These are phyloP conservation scores for Ploceus nigricollis DNA, from an alignment of 2,113 vertebrate species.

Conservation along the genomic window DNA sequence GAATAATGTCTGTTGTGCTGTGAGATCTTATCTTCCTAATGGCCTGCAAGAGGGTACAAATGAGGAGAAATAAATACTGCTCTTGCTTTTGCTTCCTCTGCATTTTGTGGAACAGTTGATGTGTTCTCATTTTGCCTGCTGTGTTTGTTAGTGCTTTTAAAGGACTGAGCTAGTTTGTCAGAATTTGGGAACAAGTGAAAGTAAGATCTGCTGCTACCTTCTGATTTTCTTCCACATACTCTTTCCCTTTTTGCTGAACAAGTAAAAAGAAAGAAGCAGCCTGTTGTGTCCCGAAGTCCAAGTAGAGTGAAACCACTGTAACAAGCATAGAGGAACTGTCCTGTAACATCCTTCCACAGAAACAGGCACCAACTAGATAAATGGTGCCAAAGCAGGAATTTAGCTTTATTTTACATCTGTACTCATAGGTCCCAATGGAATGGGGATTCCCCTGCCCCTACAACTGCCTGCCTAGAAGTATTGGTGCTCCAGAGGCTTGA, in stretches of 20 bases:
- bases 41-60: conserved; percentile 39
- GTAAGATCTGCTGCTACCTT: not conserved
- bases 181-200: not conserved
- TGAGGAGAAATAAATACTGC: conserved; percentile 22
- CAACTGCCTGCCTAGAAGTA: not conserved
- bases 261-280: not conserved
- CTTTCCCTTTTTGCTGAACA: not conserved
- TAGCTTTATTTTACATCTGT: not conserved
- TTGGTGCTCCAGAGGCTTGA: not conserved
- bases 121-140: not conserved
- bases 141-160: not conserved
- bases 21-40: conserved; percentile 51
- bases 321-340: not conserved
- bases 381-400: not conserved
- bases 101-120: not conserved
- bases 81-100: conserved; percentile 25
- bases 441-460: not conserved
- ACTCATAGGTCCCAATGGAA: not conserved
- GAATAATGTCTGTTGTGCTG: conserved; percentile 63
- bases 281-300: not conserved
- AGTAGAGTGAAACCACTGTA: not conserved
- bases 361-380: not conserved
- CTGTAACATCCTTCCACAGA: not conserved
- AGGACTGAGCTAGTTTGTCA: not conserved
- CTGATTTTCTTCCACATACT: not conserved